Evolutionary conservation across 2,797 vertebrate genomes (phyloP).

Genomic region (Cyprinella venusta): DNA sequence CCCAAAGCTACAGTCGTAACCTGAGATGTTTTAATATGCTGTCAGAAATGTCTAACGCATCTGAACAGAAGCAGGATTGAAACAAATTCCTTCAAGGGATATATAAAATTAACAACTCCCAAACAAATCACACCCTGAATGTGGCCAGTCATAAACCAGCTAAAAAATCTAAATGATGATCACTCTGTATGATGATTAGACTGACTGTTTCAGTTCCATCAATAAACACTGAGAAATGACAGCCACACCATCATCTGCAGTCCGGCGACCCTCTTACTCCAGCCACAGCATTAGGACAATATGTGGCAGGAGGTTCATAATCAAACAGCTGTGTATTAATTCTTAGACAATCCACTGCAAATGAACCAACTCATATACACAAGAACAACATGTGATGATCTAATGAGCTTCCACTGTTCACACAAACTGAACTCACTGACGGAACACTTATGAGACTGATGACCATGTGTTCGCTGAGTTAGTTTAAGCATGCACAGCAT

Average conservation of each 20-base stretch:
- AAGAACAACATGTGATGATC: background rate
- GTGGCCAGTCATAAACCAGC: background rate
- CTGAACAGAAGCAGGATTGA: too few species aligned
- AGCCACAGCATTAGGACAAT: background rate
- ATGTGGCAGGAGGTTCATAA: background rate
- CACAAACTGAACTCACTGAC: background rate
- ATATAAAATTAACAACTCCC: too few species aligned
- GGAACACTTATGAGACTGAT: background rate
- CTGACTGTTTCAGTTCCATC: background rate
- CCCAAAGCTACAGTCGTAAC: too few species aligned
- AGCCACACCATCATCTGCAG: background rate
- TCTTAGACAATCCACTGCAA: background rate
- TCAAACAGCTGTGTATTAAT: conserved; percentile 14
- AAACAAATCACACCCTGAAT: background rate
- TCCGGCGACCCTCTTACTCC: background rate
- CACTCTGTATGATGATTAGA: too few species aligned
- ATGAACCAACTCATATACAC: too few species aligned
- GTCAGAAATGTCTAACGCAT: too few species aligned
- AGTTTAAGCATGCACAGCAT: background rate
- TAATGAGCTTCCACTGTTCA: background rate
- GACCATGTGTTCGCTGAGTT: too few species aligned
- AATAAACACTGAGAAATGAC: background rate
- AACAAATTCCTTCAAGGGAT: too few species aligned
- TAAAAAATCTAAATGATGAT: background rate
- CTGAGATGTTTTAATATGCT: too few species aligned